Conservation (phyloP, 2,113 vertebrate genomes). For the Sula dactylatra region DNA sequence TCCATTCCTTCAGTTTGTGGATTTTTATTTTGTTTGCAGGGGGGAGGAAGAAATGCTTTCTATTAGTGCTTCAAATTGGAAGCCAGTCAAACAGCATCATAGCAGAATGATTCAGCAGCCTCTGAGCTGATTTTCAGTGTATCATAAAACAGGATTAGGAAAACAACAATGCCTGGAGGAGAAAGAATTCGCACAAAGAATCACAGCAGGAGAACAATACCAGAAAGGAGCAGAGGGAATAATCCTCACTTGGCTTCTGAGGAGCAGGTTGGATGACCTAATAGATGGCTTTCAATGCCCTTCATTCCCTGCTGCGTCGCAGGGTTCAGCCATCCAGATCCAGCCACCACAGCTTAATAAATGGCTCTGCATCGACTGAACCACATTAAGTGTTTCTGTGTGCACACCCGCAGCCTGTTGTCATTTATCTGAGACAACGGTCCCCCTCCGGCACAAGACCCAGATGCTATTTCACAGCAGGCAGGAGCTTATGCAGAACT, state of each 20-base stretch:
- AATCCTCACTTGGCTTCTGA: conserved; percentile 19
- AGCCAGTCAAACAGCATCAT: conserved; percentile 38
- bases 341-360: conserved; percentile 6
- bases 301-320: background rate
- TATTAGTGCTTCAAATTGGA: conserved; percentile 57
- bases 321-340: background rate
- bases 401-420: background rate
- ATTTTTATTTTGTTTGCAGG: conserved; percentile 12
- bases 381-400: background rate
- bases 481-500: background rate
- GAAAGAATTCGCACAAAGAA: conserved; percentile 31
- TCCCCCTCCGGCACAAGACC: background rate
- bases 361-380: background rate
- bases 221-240: conserved; percentile 13
- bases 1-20: conserved; percentile 24
- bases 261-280: conserved; percentile 26
- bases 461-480: background rate
- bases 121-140: background rate
- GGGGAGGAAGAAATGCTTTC: conserved; percentile 6
- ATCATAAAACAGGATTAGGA: conserved; percentile 54
- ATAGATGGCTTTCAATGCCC: conserved; percentile 12
- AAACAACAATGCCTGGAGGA: conserved; percentile 38
- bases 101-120: conserved; percentile 47
- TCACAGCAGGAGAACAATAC: conserved; percentile 32
- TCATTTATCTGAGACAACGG: background rate